A percentile compares a stretch with the other conserved stretches of the same genome.
Evolutionary conservation across 2,888 invertebrate species (phyloP).

Genomic region (Ophion costatus): DNA sequence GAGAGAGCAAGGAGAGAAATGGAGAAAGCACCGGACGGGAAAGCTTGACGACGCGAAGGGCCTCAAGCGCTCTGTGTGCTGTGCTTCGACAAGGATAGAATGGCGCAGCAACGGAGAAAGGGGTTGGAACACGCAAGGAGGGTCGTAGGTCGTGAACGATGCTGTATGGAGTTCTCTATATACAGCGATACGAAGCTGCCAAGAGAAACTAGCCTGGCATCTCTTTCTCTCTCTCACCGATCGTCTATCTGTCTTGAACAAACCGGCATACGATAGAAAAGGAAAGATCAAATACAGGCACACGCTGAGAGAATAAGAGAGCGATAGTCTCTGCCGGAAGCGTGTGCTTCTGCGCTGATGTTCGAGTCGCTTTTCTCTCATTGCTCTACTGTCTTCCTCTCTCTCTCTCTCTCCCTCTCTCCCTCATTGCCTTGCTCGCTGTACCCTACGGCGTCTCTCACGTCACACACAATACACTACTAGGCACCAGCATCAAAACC

Average conservation of each 20-base stretch:
- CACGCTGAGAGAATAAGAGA: constrained; percentile 69
- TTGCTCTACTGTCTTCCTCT: constrained; percentile 61
- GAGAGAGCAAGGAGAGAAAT: constrained; percentile 54
- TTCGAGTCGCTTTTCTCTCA: constrained; percentile 77
- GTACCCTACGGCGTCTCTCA: constrained; percentile 70
- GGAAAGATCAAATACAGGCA: constrained; percentile 72
- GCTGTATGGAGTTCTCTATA: constrained; percentile 33
- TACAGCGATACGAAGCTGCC: constrained; percentile 44
- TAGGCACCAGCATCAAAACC: constrained; percentile 57
- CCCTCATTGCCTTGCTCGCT: constrained; percentile 45
- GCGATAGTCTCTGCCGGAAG: constrained; percentile 58
- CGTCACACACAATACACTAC: constrained; percentile 78
- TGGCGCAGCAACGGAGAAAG: constrained; percentile 63
- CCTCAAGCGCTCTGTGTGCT: constrained; percentile 58
- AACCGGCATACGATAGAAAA: constrained; percentile 40
- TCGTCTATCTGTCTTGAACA: constrained; percentile 45
- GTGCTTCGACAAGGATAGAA: constrained; percentile 61
- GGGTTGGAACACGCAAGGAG: constrained; percentile 63
- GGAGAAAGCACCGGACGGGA: constrained; percentile 57
- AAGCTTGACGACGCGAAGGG: constrained; percentile 62
- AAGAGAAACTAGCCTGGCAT: constrained; percentile 49
- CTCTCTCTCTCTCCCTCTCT: constrained; percentile 49
- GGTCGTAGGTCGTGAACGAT: constrained; percentile 65
- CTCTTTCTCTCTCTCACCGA: constrained; percentile 45
- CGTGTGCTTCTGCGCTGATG: constrained; percentile 61